A percentile compares a stretch with the other conserved stretches of the same genome.
Conservation (phyloP, 2,888 invertebrate genomes). For the Biston stratarius region DNA sequence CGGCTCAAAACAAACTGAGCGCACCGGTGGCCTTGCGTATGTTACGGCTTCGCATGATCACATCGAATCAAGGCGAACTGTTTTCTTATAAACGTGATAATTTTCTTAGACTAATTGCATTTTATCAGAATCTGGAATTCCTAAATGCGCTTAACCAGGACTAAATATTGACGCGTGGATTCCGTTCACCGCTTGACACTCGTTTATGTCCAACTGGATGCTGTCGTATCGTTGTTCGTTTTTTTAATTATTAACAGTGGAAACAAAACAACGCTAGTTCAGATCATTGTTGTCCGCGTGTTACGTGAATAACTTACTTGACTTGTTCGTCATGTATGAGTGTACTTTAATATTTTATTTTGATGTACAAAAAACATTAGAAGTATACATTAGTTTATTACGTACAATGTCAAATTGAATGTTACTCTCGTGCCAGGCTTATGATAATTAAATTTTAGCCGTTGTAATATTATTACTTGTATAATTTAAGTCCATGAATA, state of each 20-base stretch:
- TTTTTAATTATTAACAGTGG: slow-evolving; percentile 8
- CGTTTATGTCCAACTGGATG: neutral
- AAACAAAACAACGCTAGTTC: neutral
- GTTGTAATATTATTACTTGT: too few species aligned
- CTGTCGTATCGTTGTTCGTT: neutral
- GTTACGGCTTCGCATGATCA: slow-evolving; percentile 48
- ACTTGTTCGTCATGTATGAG: neutral
- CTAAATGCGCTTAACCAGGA: neutral
- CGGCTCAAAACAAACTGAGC: slow-evolving; percentile 41
- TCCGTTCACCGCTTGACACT: slow-evolving; percentile 7
- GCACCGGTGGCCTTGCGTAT: slow-evolving; percentile 40
- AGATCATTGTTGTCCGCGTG: slow-evolving; percentile 9
- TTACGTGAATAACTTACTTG: neutral
- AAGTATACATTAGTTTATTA: too few species aligned
- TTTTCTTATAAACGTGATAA: slow-evolving; percentile 44
- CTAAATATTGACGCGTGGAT: neutral
- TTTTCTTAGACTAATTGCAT: slow-evolving; percentile 6
- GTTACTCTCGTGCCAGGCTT: too few species aligned
- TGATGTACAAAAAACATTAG: too few species aligned
- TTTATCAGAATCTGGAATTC: neutral
- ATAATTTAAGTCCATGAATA: too few species aligned
- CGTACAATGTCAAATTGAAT: too few species aligned
- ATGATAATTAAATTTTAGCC: too few species aligned
- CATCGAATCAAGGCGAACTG: slow-evolving; percentile 55
- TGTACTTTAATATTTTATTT: too few species aligned